Evolutionary conservation across 1,140 invertebrate genomes (phyloP).

Genomic region (Caligus rogercresseyi): DNA sequence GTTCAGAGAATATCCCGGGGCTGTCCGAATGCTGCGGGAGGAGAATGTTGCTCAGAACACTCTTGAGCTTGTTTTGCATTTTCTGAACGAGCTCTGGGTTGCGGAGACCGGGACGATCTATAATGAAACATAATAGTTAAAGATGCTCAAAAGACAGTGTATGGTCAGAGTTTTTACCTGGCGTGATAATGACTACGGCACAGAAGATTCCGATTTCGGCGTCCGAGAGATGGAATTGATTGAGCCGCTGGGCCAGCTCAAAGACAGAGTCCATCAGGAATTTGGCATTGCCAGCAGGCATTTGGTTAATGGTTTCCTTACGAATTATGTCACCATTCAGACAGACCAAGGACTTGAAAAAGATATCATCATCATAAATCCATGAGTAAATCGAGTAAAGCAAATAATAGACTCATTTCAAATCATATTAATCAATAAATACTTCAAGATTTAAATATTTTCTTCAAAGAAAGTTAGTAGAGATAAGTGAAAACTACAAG

Average conservation of each 20-base stretch:
- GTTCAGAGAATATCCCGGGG: constrained; percentile 57
- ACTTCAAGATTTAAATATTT: no score
- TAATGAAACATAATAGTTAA: constrained; percentile 20
- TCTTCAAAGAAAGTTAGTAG: no score
- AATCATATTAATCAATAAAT: no score
- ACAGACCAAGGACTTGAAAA: constrained; percentile 56
- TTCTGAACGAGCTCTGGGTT: constrained; percentile 77
- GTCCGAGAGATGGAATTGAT: constrained; percentile 68
- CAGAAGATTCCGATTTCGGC: constrained; percentile 84
- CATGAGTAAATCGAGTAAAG: no score
- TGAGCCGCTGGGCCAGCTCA: constrained; percentile 86
- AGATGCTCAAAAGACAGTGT: background rate
- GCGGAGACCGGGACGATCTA: constrained; percentile 69
- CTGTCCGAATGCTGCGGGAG: constrained; percentile 47
- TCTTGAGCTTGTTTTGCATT: constrained; percentile 71
- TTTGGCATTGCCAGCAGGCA: constrained; percentile 54
- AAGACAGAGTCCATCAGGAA: constrained; percentile 93
- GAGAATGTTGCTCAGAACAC: constrained; percentile 65
- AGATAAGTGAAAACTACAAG: no score
- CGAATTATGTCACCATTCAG: constrained; percentile 77
- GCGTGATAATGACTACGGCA: constrained; percentile 79
- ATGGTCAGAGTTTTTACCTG: constrained; percentile 38
- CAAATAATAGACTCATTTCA: no score
- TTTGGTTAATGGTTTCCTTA: constrained; percentile 68
- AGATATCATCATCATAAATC: no score